phyloP scores from a whole-genome alignment of 92 coral and sea anemone genomes.

The Hydrozoanthus gracilis region DNA sequence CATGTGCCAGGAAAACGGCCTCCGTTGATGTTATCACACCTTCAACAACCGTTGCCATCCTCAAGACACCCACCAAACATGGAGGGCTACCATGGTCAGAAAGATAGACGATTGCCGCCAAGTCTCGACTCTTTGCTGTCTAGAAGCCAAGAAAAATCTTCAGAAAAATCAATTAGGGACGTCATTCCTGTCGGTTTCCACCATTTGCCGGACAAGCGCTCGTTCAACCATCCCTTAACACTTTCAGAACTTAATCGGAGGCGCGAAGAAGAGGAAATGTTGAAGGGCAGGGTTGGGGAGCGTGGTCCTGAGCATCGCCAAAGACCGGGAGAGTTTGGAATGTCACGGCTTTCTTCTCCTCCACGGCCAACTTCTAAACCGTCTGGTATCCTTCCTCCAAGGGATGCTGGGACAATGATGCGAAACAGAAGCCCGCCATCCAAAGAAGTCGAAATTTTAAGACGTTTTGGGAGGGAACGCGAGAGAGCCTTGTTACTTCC shows the following conservation, averaged over 20 bases:
- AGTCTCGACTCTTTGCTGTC: constrained; percentile 63
- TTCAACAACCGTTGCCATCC: constrained; percentile 77
- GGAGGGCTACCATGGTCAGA: constrained; percentile 72
- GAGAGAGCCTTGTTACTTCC: constrained; percentile 49
- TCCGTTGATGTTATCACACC: constrained; percentile 85
- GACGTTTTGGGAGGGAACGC: constrained; percentile 61
- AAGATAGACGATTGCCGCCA: constrained; percentile 72
- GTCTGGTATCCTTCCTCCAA: constrained; percentile 15
- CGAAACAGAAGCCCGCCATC: constrained; percentile 28
- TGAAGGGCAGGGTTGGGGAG: constrained; percentile 66
- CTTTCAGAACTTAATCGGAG: constrained; percentile 88
- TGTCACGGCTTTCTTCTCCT: constrained; percentile 70
- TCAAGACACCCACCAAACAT: constrained; percentile 68
- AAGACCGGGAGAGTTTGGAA: constrained; percentile 67
- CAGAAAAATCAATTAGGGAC: constrained; percentile 76
- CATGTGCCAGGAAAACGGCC: constrained; percentile 95
- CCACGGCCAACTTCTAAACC: constrained; percentile 21
- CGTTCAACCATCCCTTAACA: constrained; percentile 71
- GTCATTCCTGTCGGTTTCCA: constrained; percentile 60
- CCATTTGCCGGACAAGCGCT: constrained; percentile 65
- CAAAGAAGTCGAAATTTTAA: constrained; percentile 28
- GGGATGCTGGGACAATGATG: constrained; percentile 15
- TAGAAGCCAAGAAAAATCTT: constrained; percentile 64
- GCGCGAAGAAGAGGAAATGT: constrained; percentile 78
- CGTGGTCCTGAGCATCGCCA: constrained; percentile 56